Base-by-base conservation (phyloP, 2,113 vertebrate genomes). In the Setophaga kirtlandii region DNA sequence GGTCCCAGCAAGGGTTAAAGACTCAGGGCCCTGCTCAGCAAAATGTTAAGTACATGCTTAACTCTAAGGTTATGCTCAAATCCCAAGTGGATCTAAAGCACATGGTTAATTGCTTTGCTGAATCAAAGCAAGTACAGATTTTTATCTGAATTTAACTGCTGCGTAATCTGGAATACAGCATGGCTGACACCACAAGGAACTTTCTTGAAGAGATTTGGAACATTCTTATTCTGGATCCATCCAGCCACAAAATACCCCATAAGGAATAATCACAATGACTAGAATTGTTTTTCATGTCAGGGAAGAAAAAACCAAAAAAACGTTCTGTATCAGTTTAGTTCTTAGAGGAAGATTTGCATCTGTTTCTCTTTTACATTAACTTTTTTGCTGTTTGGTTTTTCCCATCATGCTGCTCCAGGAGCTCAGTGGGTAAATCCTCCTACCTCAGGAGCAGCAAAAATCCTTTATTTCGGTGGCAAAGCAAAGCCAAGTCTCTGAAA, bases 1-100 rank as follows among this genome's bases (percentile, higher is more conserved):
- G 90, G 90, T 93, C 93, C 90, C 28, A 89, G 90, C 76, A 96
- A 95, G 93, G 96, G 93, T 96, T 97, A 96, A 96, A 95, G 92
- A 89, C 62, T 78, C 85, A 95, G 90, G 83, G 60, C 73, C 83
- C 88, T 78, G 88, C 86, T 93, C 96, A 96, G 92, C 92, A 96
- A 92, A 96, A 97, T 78, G 79, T 89, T 96, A 97, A 96, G 92
- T 88, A 97, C 78, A 81, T 75, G 94, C 95, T 97, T 97, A 97
- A 95, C 92, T 95, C 91, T 80, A 80, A 94, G 95, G 93, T 96
- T 96, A 76, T 65, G 73, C 89, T 97, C 87, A 93, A 96, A 91
- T 95, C 95, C 93, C 93, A 88, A 96, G 90, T 88, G 96, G 90
- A 88, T 90, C 87, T 96, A 74, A 92, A 96, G 92, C 96, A 93